These are phyloP conservation scores for Asarcornis scutulata DNA, from an alignment of 2,113 vertebrate genomes.

Conservation along the genomic window DNA sequence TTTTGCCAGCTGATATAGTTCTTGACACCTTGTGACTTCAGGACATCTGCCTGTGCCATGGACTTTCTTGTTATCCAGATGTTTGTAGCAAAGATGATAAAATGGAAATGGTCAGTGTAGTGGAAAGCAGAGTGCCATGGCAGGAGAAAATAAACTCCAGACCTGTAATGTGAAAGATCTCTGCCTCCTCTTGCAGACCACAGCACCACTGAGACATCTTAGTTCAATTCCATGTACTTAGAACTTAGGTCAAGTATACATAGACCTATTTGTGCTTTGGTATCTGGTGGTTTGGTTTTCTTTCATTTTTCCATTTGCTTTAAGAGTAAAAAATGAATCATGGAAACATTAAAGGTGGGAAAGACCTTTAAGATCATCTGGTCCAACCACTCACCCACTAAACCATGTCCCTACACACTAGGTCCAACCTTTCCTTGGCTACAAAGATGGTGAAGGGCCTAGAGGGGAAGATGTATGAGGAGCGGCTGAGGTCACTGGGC, in stretches of 20 bases:
- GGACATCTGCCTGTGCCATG: neutral
- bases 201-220: neutral
- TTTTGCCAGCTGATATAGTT: neutral
- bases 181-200: neutral
- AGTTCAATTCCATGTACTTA: neutral
- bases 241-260: neutral
- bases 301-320: neutral
- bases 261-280: neutral
- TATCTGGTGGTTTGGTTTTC: neutral
- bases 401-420: too few relatives aligned
- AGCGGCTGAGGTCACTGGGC: too few relatives aligned
- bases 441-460: too few relatives aligned
- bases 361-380: too few relatives aligned
- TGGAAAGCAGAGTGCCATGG: fast-evolving
- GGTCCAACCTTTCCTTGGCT: too few relatives aligned
- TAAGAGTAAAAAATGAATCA: neutral
- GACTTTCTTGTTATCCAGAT: neutral
- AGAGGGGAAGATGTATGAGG: too few relatives aligned
- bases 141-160: neutral
- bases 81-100: neutral
- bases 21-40: neutral
- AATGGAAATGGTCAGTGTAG: neutral
- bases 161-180: neutral
- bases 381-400: too few relatives aligned
- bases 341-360: too few relatives aligned